Percentiles rank a stretch among this genome's conserved stretches.
Conservation (phyloP, 92 coral and sea anemone genomes). For the Epizoanthus fatuus region DNA sequence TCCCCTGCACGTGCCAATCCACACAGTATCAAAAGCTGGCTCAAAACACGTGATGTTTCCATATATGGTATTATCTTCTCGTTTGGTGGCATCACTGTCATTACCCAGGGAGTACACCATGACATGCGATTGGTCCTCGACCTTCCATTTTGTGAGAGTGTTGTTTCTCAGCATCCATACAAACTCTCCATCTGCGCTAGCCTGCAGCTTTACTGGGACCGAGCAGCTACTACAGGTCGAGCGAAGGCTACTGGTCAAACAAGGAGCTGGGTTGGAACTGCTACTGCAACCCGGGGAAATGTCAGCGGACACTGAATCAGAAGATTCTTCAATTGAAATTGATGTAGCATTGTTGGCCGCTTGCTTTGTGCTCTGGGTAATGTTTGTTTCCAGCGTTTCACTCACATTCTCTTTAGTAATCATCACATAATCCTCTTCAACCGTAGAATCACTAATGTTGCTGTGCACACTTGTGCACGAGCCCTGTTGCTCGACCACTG, state of each 20-base stretch:
- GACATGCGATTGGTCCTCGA: constrained; percentile 8
- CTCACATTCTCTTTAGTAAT: background rate
- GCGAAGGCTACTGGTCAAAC: background rate
- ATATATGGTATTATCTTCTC: background rate
- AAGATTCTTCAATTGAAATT: background rate
- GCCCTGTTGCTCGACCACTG: background rate
- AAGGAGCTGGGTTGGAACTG: background rate
- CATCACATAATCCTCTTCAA: background rate
- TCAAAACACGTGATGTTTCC: constrained; percentile 32
- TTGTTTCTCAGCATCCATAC: constrained; percentile 23
- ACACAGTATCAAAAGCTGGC: constrained; percentile 24
- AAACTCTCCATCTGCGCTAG: constrained; percentile 14
- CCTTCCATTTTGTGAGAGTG: constrained; percentile 4
- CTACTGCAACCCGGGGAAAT: background rate
- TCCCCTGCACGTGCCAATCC: constrained; percentile 19
- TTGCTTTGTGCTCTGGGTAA: background rate
- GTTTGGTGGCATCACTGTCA: background rate
- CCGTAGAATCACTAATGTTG: background rate
- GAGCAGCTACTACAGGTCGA: background rate
- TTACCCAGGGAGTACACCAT: background rate
- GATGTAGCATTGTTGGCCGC: background rate
- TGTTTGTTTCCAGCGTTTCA: background rate
- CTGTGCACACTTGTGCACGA: background rate
- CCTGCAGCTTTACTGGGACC: background rate
- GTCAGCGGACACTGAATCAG: background rate